Evolutionary conservation across 2,797 vertebrate species (phyloP).

Genomic region (Sebastes minor): DNA sequence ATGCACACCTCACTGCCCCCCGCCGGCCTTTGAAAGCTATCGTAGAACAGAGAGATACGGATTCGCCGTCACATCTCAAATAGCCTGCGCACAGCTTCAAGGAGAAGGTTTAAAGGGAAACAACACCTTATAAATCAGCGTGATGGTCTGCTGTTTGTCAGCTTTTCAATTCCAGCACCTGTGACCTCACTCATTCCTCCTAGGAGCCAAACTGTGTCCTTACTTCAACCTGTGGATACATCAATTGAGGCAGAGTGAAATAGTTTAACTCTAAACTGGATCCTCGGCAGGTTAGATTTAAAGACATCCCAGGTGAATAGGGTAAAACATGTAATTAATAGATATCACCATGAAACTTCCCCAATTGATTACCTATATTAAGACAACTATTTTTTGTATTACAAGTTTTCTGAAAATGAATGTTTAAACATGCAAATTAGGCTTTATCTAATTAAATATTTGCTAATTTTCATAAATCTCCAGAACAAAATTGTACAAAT

Average conservation of each 20-base stretch:
- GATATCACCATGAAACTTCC: not conserved
- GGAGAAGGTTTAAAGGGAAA: conserved; percentile 11
- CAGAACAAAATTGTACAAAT: not conserved
- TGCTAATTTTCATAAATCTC: not conserved
- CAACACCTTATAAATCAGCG: conserved; percentile 17
- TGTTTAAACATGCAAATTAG: not conserved
- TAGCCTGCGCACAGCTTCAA: not conserved
- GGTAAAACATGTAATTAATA: not conserved
- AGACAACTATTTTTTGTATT: not conserved
- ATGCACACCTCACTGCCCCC: conserved; percentile 17
- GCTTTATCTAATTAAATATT: not conserved
- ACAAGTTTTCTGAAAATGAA: not conserved
- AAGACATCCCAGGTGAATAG: not conserved
- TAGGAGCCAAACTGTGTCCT: not conserved
- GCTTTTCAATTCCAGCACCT: not conserved
- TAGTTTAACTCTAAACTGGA: not conserved
- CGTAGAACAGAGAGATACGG: conserved; percentile 11
- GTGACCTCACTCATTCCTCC: conserved; percentile 15
- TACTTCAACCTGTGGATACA: not conserved
- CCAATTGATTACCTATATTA: not conserved
- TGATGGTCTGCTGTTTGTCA: conserved; percentile 7
- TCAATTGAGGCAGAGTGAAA: not conserved
- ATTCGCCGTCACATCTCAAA: not conserved
- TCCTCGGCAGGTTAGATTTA: too few species aligned
- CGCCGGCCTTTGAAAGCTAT: conserved; percentile 36